These are phyloP conservation scores for Drosophila repleta DNA, from an alignment of 1,140 invertebrate species.

Conservation along the genomic window DNA sequence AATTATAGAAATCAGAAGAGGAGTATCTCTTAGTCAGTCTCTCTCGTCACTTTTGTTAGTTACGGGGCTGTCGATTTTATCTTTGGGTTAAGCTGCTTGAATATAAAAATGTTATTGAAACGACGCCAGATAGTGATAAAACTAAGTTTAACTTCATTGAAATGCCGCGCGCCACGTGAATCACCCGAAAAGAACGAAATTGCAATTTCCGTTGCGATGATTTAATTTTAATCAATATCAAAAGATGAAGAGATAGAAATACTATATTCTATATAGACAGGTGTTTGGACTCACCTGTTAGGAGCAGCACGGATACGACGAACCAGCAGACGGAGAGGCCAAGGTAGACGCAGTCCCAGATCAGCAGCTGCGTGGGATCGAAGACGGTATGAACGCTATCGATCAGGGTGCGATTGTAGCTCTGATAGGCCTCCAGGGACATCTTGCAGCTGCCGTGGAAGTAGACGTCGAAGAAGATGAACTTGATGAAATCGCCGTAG, in stretches of 20 bases:
- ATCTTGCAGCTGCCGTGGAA: constrained; percentile 63
- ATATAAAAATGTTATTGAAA: constrained; percentile 47
- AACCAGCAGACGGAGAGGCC: constrained; percentile 70
- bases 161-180: constrained; percentile 36
- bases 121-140: constrained; percentile 18
- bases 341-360: constrained; percentile 75
- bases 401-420: constrained; percentile 45
- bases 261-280: too few species aligned
- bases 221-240: not conserved
- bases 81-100: constrained; percentile 30
- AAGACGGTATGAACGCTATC: constrained; percentile 55
- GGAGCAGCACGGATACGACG: constrained; percentile 59
- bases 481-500: constrained; percentile 55
- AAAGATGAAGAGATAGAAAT: too few species aligned
- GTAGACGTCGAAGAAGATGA: constrained; percentile 68
- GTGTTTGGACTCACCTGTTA: constrained; percentile 60
- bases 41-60: not conserved
- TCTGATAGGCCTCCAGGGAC: constrained; percentile 44
- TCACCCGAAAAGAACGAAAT: constrained; percentile 35
- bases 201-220: not conserved
- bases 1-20: too few species aligned
- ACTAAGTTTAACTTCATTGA: constrained; percentile 3
- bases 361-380: constrained; percentile 57
- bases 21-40: too few species aligned
- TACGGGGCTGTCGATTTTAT: constrained; percentile 53